A percentile compares a stretch with the other conserved stretches of the same genome.
Evolutionary conservation across 2,888 invertebrate species (phyloP).

Genomic region (Melieria omissa): DNA sequence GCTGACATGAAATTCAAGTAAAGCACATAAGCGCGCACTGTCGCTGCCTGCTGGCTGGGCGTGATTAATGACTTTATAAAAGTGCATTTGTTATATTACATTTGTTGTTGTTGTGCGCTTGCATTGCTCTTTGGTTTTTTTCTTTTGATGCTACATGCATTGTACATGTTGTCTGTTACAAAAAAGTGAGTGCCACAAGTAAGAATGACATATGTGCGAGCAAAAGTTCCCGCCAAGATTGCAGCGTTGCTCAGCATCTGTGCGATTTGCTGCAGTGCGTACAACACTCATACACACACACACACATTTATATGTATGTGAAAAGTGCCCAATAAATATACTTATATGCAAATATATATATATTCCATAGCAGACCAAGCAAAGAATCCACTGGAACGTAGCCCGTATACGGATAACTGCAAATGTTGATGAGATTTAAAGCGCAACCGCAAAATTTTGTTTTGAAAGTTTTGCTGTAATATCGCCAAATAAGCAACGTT

Average conservation of each 20-base stretch:
- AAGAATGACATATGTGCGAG: neutral
- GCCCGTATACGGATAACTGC: too few relatives aligned
- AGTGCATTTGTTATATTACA: slow-evolving; percentile 50
- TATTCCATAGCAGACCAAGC: too few relatives aligned
- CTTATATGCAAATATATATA: neutral
- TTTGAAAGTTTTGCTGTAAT: too few relatives aligned
- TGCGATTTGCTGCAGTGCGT: slow-evolving; percentile 15
- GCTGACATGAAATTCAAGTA: neutral
- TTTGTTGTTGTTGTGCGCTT: too few relatives aligned
- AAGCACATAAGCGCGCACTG: slow-evolving; percentile 20
- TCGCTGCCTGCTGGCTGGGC: slow-evolving; percentile 36
- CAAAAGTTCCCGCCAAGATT: slow-evolving; percentile 2
- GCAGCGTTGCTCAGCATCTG: neutral
- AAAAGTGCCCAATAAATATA: neutral
- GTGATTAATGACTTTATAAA: slow-evolving; percentile 62
- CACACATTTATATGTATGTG: neutral
- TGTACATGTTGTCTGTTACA: too few relatives aligned
- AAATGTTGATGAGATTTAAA: too few relatives aligned
- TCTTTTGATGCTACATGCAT: too few relatives aligned
- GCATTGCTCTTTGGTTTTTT: too few relatives aligned
- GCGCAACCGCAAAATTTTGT: too few relatives aligned
- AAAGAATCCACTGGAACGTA: too few relatives aligned
- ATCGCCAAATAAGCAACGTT: too few relatives aligned
- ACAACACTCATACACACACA: neutral
- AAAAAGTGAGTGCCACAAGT: too few relatives aligned